These are phyloP conservation scores for Platygyra sinensis DNA, from an alignment of 64 coral and sea anemone species.

Conservation along the genomic window DNA sequence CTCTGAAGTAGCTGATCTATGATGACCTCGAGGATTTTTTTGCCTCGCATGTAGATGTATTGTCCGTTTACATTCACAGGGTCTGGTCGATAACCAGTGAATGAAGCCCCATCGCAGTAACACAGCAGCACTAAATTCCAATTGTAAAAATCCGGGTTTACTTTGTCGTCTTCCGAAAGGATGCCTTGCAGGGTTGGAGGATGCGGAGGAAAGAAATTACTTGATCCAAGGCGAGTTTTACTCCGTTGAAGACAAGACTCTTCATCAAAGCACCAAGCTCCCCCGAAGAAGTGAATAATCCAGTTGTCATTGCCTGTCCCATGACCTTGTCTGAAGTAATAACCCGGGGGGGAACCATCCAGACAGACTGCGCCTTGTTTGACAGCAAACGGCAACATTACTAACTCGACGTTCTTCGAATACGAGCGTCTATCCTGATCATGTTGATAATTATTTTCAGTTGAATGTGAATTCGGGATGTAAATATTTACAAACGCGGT, in stretches of 20 bases:
- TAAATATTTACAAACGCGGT: conserved; percentile 92
- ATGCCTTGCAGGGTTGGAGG: conserved; percentile 85
- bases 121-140: conserved; percentile 91
- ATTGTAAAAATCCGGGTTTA: conserved; percentile 91
- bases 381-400: conserved; percentile 54
- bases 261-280: conserved; percentile 98
- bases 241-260: conserved; percentile 87
- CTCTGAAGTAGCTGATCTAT: conserved; percentile 75
- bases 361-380: conserved; percentile 89
- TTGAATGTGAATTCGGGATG: conserved; percentile 3
- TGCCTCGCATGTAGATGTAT: conserved; percentile 81
- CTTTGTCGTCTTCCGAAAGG: conserved; percentile 61
- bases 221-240: conserved; percentile 75
- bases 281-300: conserved; percentile 92
- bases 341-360: conserved; percentile 92
- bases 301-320: conserved; percentile 72
- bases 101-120: conserved; percentile 94
- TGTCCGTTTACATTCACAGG: conserved; percentile 78
- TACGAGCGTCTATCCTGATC: conserved; percentile 24
- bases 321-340: conserved; percentile 80
- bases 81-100: conserved; percentile 79
- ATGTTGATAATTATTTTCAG: not conserved
- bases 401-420: conserved; percentile 32
- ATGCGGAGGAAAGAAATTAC: conserved; percentile 66
- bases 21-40: conserved; percentile 82